Evolutionary conservation across 2,113 vertebrate genomes (phyloP), one percentile per base, ranked within the genome.

Genomic region (Periophthalmus modestus): DNA sequence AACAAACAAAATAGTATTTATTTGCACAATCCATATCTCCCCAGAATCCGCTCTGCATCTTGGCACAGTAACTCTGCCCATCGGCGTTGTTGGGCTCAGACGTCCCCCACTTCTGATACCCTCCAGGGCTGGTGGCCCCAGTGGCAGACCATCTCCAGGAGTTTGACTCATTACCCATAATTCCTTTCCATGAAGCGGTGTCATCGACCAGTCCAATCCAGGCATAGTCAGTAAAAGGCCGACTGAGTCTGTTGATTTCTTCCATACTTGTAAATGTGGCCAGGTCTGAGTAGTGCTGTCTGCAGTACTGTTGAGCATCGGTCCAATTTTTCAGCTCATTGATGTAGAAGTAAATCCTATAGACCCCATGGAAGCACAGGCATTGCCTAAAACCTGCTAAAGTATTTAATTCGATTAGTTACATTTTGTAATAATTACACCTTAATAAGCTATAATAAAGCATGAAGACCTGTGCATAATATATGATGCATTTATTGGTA

Each of bases 131-230:
- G 33, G 33, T 39, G 28, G 16, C 21, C 16, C 63, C 63, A 43
- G 36, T 66, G 18, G 63, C 7, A n/a, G 63, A 66, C 36, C 63
- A 66, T 66, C 63, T 59, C 57, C 57, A 59, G 23, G 57, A 59
- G 13, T 59, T 59, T 24, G 23, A 59, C 23, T 59, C 57, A 16
- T 59, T 28, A 28, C 21, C 24, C 57, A 59, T 59, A 24, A 59
- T 15, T 59, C 24, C 23, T 16, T 24, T 59, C 57, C 57, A 59
- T 15, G 57, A 24, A 59, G 57, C 21, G 15, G 23, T 13, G 9
- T 28, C 5, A 15, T 59, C 57, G 4, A 15, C 28, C 21, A 28
- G 57, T 28, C 57, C 57, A 12, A 59, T 59, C 57, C 57, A 59
- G 23, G 14, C 23, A 2, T 6, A 14, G 13, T 15, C 23, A 59